These are phyloP conservation scores for Eolophus roseicapilla DNA, from an alignment of 2,113 vertebrate genomes.

Conservation along the genomic window DNA sequence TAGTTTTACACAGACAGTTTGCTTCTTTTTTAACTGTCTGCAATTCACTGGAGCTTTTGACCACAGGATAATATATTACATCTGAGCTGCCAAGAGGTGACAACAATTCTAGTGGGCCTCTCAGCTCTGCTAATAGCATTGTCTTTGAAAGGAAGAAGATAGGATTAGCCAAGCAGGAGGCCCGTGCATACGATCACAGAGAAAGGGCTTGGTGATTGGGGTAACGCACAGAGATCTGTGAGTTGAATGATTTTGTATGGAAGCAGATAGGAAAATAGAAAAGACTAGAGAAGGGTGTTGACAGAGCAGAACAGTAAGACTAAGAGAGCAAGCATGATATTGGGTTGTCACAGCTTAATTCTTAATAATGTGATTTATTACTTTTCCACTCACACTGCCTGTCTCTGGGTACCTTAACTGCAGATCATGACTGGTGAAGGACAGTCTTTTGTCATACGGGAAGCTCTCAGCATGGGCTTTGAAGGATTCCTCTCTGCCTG, in stretches of 20 bases:
- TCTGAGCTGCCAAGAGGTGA: not conserved
- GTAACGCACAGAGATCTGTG: not conserved
- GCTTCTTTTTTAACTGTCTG: not conserved
- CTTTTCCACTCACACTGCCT: not conserved
- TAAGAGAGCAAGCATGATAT: not conserved
- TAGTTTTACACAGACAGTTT: not conserved
- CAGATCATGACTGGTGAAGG: not conserved
- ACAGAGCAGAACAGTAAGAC: not conserved
- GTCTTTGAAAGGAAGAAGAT: not conserved
- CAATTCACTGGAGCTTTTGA: not conserved
- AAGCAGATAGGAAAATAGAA: not conserved
- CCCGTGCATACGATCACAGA: accelerated
- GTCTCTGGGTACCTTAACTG: not conserved
- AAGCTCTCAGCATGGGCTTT: not conserved
- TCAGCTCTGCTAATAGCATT: not conserved
- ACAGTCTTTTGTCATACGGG: not conserved
- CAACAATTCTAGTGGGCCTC: not conserved
- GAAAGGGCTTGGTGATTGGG: not conserved
- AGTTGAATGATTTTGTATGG: not conserved
- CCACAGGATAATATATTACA: not conserved
- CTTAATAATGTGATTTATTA: not conserved
- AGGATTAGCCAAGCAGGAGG: not conserved
- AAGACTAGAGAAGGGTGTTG: not conserved
- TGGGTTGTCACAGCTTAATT: not conserved
- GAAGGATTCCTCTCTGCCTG: not conserved